Evolutionary conservation across 2,888 invertebrate species (phyloP).

Genomic region (Furcula furcula): DNA sequence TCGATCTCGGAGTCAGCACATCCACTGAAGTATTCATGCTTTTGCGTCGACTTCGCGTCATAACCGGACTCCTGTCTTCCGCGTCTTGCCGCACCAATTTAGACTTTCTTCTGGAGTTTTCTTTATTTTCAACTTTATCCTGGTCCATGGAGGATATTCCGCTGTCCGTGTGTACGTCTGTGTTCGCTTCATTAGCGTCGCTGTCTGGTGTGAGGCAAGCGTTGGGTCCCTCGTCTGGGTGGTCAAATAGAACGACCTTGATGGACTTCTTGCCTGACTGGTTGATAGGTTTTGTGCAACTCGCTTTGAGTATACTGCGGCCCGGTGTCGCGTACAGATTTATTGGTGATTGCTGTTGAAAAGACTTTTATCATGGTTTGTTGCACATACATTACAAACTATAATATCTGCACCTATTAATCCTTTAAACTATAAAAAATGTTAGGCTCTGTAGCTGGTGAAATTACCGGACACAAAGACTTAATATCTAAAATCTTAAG

Average conservation of each 20-base stretch:
- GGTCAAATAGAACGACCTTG: constrained; percentile 59
- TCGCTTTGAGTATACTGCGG: constrained; percentile 62
- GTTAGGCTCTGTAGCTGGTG: too few species aligned
- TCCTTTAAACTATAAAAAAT: too few species aligned
- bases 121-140: constrained; percentile 41
- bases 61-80: constrained; percentile 34
- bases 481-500: too few species aligned
- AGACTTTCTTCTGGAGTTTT: constrained; percentile 36
- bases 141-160: constrained; percentile 32
- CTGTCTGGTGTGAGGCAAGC: constrained; percentile 14
- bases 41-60: constrained; percentile 53
- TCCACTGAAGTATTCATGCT: constrained; percentile 34
- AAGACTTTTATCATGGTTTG: too few species aligned
- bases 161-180: constrained; percentile 19
- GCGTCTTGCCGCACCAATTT: constrained; percentile 49
- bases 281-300: constrained; percentile 38
- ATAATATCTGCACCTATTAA: too few species aligned
- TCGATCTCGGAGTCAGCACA: constrained; percentile 21
- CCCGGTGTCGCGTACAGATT: constrained; percentile 57
- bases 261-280: constrained; percentile 52
- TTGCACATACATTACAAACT: too few species aligned
- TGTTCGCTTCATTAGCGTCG: constrained; percentile 5
- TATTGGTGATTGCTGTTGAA: constrained; percentile 41
- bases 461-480: too few species aligned
- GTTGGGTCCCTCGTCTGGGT: constrained; percentile 32